phyloP scores from a whole-genome alignment of 2,797 vertebrate genomes.

The Sebastes nivosus region DNA sequence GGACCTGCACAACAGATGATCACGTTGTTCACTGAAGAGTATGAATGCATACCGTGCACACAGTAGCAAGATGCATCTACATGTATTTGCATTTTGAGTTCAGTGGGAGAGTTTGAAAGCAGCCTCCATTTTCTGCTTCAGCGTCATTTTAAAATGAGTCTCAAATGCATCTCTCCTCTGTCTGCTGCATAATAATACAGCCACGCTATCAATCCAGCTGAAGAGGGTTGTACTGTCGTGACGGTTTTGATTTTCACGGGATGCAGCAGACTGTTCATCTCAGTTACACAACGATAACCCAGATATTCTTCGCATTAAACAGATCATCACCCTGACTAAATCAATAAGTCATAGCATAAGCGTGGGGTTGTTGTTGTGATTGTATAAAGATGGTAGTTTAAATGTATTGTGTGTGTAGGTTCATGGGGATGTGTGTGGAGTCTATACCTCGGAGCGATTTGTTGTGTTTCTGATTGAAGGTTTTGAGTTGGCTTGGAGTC shows the following conservation, averaged over 20 bases:
- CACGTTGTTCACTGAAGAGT: not conserved
- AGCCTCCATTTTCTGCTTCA: not conserved
- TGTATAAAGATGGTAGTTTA: not conserved
- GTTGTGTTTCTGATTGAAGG: not conserved
- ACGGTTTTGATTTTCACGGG: not conserved
- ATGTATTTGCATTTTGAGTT: conserved; percentile 6
- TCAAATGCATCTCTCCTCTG: not conserved
- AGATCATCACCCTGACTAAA: not conserved
- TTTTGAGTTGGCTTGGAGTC: conserved; percentile 27
- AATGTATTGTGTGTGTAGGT: not conserved
- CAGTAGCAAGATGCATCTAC: not conserved
- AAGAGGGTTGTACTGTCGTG: not conserved
- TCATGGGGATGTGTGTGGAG: not conserved
- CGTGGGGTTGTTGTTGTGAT: not conserved
- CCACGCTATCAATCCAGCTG: not conserved
- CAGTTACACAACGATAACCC: not conserved
- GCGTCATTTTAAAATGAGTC: not conserved
- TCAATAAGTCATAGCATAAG: not conserved
- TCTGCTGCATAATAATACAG: not conserved
- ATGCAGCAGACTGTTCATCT: not conserved
- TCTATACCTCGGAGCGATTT: not conserved
- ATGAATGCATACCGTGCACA: not conserved
- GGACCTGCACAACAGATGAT: not conserved
- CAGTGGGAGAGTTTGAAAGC: not conserved
- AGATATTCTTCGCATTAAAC: not conserved